These are phyloP conservation scores for human (Homo sapiens) DNA, from an alignment of 2,113 vertebrate species.

Conservation along the genomic window GRCh38 chr17:66810501-66811000, in stretches of 20 bases:
- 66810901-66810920: not conserved
- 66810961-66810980: not conserved
- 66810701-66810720: conserved; percentile 84
- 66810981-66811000: too few relatives aligned
- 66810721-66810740: conserved; percentile 84
- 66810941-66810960: not conserved
- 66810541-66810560: conserved; percentile 39
- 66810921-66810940: not conserved
- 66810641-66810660: conserved; percentile 43
- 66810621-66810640: conserved; percentile 55
- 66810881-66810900: not conserved
- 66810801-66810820: rapidly evolving
- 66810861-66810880: not conserved
- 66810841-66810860: not conserved
- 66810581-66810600: not conserved
- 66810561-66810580: not conserved
- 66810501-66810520: not conserved
- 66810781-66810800: not conserved
- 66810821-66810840: not conserved
- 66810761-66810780: not conserved
- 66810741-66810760: conserved; percentile 35
- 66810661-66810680: conserved; percentile 84
- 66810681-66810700: conserved; percentile 83
- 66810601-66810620: conserved; percentile 71
- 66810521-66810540: conserved; percentile 54